These are phyloP conservation scores for Coregonus clupeaformis DNA, from an alignment of 2,113 vertebrate genomes.

Conservation along the genomic window DNA sequence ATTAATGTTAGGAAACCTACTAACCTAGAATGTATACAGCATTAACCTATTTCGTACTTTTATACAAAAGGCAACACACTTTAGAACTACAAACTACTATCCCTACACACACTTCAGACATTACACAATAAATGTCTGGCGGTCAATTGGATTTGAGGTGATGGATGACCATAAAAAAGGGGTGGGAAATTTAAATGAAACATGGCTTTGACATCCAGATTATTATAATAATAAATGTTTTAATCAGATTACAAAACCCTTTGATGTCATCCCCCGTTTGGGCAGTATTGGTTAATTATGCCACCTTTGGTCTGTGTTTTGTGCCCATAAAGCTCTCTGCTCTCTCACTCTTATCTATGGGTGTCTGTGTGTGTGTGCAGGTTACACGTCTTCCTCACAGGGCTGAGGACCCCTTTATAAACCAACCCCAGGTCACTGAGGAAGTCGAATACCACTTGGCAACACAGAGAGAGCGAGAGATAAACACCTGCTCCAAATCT, in stretches of 20 bases:
- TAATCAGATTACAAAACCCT: too few relatives aligned
- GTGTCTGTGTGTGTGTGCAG: constrained; percentile 30
- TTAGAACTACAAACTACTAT: too few relatives aligned
- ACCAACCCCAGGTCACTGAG: constrained; percentile 45
- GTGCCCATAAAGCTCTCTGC: constrained; percentile 75
- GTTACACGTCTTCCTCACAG: constrained; percentile 28
- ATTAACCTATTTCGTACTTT: not conserved
- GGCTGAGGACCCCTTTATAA: constrained; percentile 65
- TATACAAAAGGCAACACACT: not conserved
- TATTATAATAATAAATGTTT: too few relatives aligned
- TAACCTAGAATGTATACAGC: too few relatives aligned
- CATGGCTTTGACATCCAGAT: too few relatives aligned
- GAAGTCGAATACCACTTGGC: constrained; percentile 30
- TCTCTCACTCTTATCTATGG: constrained; percentile 60
- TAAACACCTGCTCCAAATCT: not conserved
- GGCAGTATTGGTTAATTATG: constrained; percentile 50
- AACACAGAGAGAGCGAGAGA: not conserved
- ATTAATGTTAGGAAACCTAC: too few relatives aligned
- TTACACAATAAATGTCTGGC: too few relatives aligned
- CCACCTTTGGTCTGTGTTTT: constrained; percentile 64
- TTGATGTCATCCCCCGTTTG: not conserved
- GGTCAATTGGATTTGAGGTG: too few relatives aligned
- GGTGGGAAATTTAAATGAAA: not conserved
- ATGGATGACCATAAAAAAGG: too few relatives aligned
- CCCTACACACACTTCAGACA: too few relatives aligned